phyloP scores from a whole-genome alignment of 2,888 invertebrate species.

The Andrena haemorrhoa region DNA sequence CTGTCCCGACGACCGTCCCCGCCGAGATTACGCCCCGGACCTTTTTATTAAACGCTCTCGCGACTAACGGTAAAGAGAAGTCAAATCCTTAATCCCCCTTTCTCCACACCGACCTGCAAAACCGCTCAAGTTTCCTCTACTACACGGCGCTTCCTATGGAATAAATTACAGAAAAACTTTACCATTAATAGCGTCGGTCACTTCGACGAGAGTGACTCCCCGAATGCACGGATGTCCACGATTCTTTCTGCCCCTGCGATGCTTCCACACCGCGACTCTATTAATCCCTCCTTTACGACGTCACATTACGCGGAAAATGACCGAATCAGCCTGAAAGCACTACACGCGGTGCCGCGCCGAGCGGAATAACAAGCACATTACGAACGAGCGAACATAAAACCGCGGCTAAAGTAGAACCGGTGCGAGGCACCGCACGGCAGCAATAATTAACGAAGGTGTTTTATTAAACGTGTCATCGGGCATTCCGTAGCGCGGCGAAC shows the following conservation, averaged over 20 bases:
- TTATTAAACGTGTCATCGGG: constrained; percentile 53
- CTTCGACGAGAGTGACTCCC: not conserved
- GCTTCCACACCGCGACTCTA: not conserved
- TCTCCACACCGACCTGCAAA: not conserved
- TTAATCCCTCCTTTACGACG: constrained; percentile 54
- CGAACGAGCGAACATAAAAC: constrained; percentile 37
- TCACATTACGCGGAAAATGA: constrained; percentile 29
- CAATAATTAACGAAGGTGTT: constrained; percentile 60
- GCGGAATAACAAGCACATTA: constrained; percentile 38
- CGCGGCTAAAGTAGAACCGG: constrained; percentile 20
- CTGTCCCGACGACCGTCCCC: constrained; percentile 30
- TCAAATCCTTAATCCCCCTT: not conserved
- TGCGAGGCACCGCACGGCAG: constrained; percentile 21
- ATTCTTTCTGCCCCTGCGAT: not conserved
- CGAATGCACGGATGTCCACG: not conserved
- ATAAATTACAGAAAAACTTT: not conserved
- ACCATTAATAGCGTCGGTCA: no score
- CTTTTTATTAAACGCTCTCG: constrained; percentile 43
- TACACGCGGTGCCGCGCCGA: not conserved
- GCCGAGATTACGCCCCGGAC: constrained; percentile 17
- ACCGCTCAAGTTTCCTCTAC: not conserved
- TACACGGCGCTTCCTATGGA: no score
- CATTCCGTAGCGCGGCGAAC: not conserved
- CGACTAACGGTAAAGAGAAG: not conserved
- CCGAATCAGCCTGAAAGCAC: constrained; percentile 52